Evolutionary conservation across 2,113 vertebrate genomes (phyloP).

Genomic region (Zeus faber): DNA sequence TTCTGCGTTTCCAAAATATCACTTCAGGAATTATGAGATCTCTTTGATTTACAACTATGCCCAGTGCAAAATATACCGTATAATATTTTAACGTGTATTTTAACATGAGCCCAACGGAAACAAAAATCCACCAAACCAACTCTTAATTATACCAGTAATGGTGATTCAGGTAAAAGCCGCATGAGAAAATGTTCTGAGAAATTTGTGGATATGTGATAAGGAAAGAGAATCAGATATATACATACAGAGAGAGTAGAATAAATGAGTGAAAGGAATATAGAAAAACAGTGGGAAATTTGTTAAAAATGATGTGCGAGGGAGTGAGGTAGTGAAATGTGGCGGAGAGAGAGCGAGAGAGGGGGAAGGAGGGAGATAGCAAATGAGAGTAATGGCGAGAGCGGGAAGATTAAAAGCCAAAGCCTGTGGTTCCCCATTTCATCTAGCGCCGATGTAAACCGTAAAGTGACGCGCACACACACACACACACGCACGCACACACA

Average conservation of each 20-base stretch:
- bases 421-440: too few species aligned
- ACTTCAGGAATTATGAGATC: background rate
- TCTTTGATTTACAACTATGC: background rate
- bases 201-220: background rate
- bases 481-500: too few species aligned
- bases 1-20: background rate
- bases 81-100: background rate
- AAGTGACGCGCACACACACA: too few species aligned
- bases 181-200: too few species aligned
- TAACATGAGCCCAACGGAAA: background rate
- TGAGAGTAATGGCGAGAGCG: background rate
- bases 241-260: background rate
- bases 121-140: background rate
- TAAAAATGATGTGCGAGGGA: background rate
- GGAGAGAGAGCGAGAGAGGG: background rate
- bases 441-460: too few species aligned
- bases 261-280: slow-evolving; percentile 2
- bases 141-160: too few species aligned
- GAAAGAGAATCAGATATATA: too few species aligned
- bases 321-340: background rate
- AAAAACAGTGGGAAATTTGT: background rate
- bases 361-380: background rate
- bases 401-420: too few species aligned
- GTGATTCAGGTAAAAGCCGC: background rate
- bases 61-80: background rate